phyloP scores from a whole-genome alignment of 1,140 invertebrate genomes.

The Hycleus cichorii region DNA sequence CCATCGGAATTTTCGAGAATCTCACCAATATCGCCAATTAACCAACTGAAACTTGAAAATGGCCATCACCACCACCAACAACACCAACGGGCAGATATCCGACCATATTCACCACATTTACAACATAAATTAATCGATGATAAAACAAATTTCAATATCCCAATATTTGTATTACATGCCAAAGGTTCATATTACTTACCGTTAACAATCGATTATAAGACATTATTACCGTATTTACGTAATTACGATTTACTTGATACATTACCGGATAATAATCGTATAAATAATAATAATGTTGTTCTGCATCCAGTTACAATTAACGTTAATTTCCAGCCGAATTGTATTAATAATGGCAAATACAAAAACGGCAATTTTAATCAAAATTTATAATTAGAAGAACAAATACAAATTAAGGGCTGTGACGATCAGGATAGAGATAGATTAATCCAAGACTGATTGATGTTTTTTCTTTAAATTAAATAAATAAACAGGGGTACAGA shows the following conservation, averaged over 20 bases:
- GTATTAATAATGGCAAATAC: slow-evolving; percentile 19
- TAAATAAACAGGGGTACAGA: too few species aligned
- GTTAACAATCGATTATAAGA: slow-evolving; percentile 72
- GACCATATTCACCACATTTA: slow-evolving; percentile 2
- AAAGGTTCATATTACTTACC: slow-evolving; percentile 88
- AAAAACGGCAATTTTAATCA: slow-evolving; percentile 11
- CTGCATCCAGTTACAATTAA: slow-evolving; percentile 88
- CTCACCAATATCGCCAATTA: neutral
- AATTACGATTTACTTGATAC: slow-evolving; percentile 50
- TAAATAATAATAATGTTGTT: slow-evolving; percentile 55
- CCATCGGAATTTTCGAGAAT: neutral
- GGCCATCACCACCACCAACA: neutral
- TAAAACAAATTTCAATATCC: slow-evolving; percentile 50
- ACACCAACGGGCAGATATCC: too few species aligned
- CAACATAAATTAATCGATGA: slow-evolving; percentile 16
- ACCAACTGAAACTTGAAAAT: neutral
- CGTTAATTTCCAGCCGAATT: slow-evolving; percentile 61
- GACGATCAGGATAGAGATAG: slow-evolving; percentile 30
- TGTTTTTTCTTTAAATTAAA: neutral
- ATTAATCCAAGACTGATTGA: slow-evolving; percentile 24
- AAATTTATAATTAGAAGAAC: slow-evolving; percentile 10
- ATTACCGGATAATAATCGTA: slow-evolving; percentile 39
- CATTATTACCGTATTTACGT: slow-evolving; percentile 62
- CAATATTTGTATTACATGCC: slow-evolving; percentile 75
- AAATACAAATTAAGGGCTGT: slow-evolving; percentile 22